These are phyloP conservation scores for Pyxicephalus adspersus DNA, from an alignment of 2,113 vertebrate genomes.

Conservation along the genomic window DNA sequence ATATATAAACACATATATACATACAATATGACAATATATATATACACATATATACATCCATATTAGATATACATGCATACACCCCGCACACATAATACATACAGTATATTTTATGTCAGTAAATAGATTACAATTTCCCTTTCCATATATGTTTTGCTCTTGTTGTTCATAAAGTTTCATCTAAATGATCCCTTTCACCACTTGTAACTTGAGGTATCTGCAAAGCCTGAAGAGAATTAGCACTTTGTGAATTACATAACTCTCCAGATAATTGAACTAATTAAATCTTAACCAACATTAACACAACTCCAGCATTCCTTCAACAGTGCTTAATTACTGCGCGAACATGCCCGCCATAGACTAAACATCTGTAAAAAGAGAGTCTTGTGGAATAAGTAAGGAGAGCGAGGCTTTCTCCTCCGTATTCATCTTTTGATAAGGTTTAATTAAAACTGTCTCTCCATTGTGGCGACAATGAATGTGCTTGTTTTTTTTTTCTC, in stretches of 20 bases:
- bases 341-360: conserved; percentile 77
- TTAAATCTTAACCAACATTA: conserved; percentile 86
- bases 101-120: no score
- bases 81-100: no score
- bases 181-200: background rate
- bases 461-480: conserved; percentile 88
- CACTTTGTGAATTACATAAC: conserved; percentile 70
- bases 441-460: conserved; percentile 96
- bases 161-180: background rate
- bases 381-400: conserved; percentile 77
- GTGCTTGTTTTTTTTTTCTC: conserved; percentile 84
- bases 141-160: no score
- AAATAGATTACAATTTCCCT: no score
- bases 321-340: conserved; percentile 81
- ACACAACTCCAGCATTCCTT: conserved; percentile 76
- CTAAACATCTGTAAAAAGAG: conserved; percentile 83
- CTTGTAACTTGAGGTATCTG: conserved; percentile 74
- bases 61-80: no score
- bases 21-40: no score
- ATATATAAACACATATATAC: no score
- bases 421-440: conserved; percentile 94
- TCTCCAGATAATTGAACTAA: conserved; percentile 84
- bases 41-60: no score
- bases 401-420: conserved; percentile 74
- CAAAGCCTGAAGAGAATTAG: conserved; percentile 74